Evolutionary conservation across 2,797 vertebrate genomes (phyloP).

Genomic region (Gymnothorax javanicus): DNA sequence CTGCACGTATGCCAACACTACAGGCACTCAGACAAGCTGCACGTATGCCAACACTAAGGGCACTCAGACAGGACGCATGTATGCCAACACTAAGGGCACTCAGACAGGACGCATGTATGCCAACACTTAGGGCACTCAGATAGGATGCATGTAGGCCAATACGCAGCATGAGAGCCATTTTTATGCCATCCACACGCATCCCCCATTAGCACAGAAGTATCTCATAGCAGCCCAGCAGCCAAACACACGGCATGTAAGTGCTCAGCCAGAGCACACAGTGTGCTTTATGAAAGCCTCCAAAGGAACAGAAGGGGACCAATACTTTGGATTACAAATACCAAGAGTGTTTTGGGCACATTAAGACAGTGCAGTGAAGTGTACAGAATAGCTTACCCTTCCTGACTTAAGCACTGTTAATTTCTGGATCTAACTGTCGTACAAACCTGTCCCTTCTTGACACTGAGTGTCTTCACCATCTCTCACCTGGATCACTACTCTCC

Average conservation of each 20-base stretch:
- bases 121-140: background rate
- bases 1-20: too few relatives aligned
- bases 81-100: background rate
- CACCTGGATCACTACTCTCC: constrained; percentile 32
- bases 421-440: constrained; percentile 18
- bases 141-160: background rate
- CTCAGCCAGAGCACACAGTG: background rate
- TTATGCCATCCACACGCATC: background rate
- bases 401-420: background rate
- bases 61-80: too few relatives aligned
- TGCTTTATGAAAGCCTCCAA: background rate
- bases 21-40: too few relatives aligned
- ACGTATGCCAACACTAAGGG: too few relatives aligned
- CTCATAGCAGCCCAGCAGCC: background rate
- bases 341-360: background rate
- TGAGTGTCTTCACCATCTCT: constrained; percentile 49
- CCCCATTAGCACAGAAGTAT: background rate
- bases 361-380: too few relatives aligned
- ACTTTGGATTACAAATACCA: background rate
- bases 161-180: background rate
- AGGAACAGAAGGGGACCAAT: background rate
- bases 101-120: background rate
- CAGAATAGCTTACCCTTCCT: background rate
- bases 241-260: background rate
- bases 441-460: constrained; percentile 65